Conservation (phyloP, 2,797 vertebrate species). For the Pseudochirops cupreus region DNA sequence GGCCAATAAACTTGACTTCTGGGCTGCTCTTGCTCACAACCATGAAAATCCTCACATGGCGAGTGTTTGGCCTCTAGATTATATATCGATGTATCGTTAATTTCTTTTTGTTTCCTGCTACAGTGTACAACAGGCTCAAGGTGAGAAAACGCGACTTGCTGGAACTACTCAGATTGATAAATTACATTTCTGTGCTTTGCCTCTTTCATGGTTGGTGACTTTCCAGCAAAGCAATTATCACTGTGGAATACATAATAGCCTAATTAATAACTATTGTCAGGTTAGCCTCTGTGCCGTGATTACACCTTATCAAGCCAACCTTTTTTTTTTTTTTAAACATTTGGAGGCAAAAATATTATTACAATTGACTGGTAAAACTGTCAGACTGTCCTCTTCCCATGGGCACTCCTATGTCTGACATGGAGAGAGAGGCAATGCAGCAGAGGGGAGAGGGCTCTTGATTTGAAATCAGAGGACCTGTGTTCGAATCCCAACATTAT, state of each 20-base stretch:
- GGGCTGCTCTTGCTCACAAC: fast-evolving
- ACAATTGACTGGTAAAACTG: constrained; percentile 87
- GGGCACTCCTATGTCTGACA: constrained; percentile 26
- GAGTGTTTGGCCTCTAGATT: constrained; percentile 56
- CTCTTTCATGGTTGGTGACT: constrained; percentile 96
- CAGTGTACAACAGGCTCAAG: constrained; percentile 86
- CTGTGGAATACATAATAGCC: constrained; percentile 98
- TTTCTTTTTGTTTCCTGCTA: constrained; percentile 72
- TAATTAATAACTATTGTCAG: constrained; percentile 99
- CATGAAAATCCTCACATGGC: constrained; percentile 57
- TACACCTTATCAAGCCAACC: constrained; percentile 94
- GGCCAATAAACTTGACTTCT: fast-evolving
- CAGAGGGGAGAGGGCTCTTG: not conserved
- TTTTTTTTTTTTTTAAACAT: constrained; percentile 84
- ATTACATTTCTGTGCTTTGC: constrained; percentile 89
- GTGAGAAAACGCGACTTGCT: constrained; percentile 88
- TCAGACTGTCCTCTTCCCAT: constrained; percentile 76
- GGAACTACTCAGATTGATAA: constrained; percentile 90
- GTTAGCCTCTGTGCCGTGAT: constrained; percentile 94
- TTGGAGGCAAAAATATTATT: constrained; percentile 88
- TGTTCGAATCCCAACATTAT: not conserved
- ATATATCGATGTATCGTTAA: constrained; percentile 52
- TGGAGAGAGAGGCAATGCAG: not conserved
- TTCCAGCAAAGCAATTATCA: constrained; percentile 99
- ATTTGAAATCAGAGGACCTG: not conserved